These are phyloP conservation scores for Ochropleura leucogaster DNA, from an alignment of 2,888 invertebrate genomes.

Conservation along the genomic window DNA sequence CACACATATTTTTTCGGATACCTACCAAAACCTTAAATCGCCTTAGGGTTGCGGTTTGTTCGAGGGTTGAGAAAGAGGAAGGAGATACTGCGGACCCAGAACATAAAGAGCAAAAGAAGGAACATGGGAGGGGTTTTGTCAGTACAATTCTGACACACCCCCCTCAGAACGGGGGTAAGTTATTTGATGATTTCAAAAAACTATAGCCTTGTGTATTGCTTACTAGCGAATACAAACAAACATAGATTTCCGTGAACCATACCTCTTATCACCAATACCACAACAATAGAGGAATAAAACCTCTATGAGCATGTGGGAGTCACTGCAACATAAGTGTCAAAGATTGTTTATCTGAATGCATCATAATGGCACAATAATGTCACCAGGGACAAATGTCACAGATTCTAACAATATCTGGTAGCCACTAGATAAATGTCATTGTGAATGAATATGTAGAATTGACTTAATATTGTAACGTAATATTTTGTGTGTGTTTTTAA, in stretches of 20 bases:
- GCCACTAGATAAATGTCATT: constrained; percentile 2
- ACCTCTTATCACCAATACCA: constrained; percentile 8
- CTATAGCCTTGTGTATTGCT: neutral
- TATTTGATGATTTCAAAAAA: too few relatives aligned
- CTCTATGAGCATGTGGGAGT: constrained; percentile 39
- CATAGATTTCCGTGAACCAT: neutral
- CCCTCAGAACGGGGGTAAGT: too few relatives aligned
- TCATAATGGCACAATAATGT: constrained; percentile 44
- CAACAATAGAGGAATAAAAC: constrained; percentile 42
- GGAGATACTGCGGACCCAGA: too few relatives aligned
- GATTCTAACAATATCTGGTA: constrained; percentile 43
- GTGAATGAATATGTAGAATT: constrained; percentile 30
- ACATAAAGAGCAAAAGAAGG: too few relatives aligned
- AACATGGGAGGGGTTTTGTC: too few relatives aligned
- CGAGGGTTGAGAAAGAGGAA: too few relatives aligned
- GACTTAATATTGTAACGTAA: neutral
- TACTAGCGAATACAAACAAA: neutral
- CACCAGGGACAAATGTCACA: constrained; percentile 34
- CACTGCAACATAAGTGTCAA: constrained; percentile 26
- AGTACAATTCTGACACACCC: too few relatives aligned
- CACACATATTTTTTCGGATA: neutral
- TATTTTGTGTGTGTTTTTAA: neutral
- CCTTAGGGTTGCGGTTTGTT: too few relatives aligned
- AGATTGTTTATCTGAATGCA: constrained; percentile 52
- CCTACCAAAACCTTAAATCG: too few relatives aligned